Percentiles rank a stretch among this genome's conserved stretches.
Evolutionary conservation across 2,888 invertebrate species (phyloP).

Genomic region (Pediacus dermestoides): DNA sequence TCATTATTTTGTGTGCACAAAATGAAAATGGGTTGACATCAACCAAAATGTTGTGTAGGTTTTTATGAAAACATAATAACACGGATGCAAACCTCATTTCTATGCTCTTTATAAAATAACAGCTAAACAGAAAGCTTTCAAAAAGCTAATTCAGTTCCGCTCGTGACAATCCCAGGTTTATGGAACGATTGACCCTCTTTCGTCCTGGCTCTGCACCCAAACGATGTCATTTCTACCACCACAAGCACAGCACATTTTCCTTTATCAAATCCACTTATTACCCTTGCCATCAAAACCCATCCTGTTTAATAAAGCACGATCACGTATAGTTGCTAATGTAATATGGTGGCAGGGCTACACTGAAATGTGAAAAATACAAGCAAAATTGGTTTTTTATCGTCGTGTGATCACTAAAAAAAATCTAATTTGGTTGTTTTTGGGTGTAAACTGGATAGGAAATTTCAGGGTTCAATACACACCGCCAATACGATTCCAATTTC

Average conservation of each 20-base stretch:
- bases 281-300: constrained; percentile 24
- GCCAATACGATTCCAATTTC: too few species aligned
- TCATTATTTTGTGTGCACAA: too few species aligned
- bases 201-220: constrained; percentile 17
- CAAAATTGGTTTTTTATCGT: too few species aligned
- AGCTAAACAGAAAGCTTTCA: constrained; percentile 31
- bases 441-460: too few species aligned
- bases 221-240: constrained; percentile 29
- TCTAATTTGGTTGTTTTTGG: too few species aligned
- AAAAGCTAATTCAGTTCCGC: constrained; percentile 36
- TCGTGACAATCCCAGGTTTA: constrained; percentile 38
- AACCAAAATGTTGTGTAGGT: too few species aligned
- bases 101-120: constrained; percentile 27
- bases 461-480: too few species aligned
- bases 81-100: constrained; percentile 15
- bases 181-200: constrained; percentile 39
- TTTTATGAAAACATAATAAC: background rate
- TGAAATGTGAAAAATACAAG: too few species aligned
- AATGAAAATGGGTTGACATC: too few species aligned
- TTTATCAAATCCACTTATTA: constrained; percentile 36
- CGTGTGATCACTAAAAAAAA: too few species aligned
- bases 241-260: constrained; percentile 31
- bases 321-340: constrained; percentile 27
- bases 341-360: too few species aligned
- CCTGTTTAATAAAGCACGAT: constrained; percentile 28